Conservation (phyloP, 1,140 invertebrate genomes). For the Stratiolaelaps scimitus region DNA sequence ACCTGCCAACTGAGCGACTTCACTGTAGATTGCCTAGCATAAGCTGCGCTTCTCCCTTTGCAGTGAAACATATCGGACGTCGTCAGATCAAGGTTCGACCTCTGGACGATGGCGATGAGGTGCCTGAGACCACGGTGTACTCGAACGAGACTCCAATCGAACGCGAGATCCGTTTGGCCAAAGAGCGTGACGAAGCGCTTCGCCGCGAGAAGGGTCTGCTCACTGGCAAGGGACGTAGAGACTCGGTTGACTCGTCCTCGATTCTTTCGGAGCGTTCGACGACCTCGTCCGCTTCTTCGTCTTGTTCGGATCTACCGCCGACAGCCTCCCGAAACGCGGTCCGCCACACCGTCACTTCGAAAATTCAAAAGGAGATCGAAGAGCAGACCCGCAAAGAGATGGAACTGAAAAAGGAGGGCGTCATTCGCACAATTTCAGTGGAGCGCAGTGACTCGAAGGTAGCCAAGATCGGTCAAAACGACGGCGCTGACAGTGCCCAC, state of each 20-base stretch:
- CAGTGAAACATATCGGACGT: not conserved
- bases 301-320: not conserved
- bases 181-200: conserved; percentile 48
- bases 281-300: conserved; percentile 27
- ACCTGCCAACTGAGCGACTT: too few relatives aligned
- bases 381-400: conserved; percentile 42
- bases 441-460: conserved; percentile 41
- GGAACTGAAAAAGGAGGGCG: conserved; percentile 41
- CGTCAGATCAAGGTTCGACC: conserved; percentile 32
- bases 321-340: conserved; percentile 13
- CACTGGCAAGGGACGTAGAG: not conserved
- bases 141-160: conserved; percentile 49
- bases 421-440: conserved; percentile 41
- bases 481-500: conserved; percentile 12
- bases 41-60: not conserved
- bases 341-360: conserved; percentile 35
- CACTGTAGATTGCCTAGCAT: too few relatives aligned
- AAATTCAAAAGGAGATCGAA: conserved; percentile 44
- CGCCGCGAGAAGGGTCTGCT: conserved; percentile 40
- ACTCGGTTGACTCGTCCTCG: conserved; percentile 20
- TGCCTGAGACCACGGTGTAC: conserved; percentile 29
- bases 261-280: conserved; percentile 14
- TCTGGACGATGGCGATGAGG: conserved; percentile 31
- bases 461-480: conserved; percentile 15
- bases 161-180: conserved; percentile 46